Base-by-base conservation (phyloP, 2,888 invertebrate genomes). In the Caenorhabditis becei region DNA sequence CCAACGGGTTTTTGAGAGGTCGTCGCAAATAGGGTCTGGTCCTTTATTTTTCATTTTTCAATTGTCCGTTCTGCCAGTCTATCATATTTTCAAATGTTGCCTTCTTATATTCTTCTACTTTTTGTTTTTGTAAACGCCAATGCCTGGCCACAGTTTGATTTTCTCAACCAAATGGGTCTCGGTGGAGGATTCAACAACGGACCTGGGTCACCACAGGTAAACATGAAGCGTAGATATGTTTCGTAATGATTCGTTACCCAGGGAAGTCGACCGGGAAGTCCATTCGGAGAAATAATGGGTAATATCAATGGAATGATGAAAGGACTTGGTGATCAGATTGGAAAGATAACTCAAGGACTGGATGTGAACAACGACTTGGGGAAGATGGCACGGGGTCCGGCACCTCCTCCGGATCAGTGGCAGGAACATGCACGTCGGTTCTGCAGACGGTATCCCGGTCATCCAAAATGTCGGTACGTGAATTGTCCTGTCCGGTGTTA, bases 401-500 rank as follows among this genome's bases (percentile, higher is more conserved):
- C 75, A 23, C 83, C 82, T 10, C 61, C 70, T 2, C 69, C 77
- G 20, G 61, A 65, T 24, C 66, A 80, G 77, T 85, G 85, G 85
- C 26, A 59, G 23, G 59, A 71, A 32, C 83, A 82, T 26, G 83
- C 82, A 2, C 66, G 81, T 47, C 66, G 81, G 20, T 86, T 86
- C 54, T 86, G 86, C 71, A 54, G 80, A 44, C 56, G 83, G 23
- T 86, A 65, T 35, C 86, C 86, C 16, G 80, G 80, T 16, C 84
- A 86, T 80, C 84, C 81, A 11, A 82, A 84, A 54, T 86, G 86
- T 69, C 61, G 83, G 83, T 84, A 63, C 8, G 66, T 44, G n/a
- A n/a, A n/a, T n/a, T n/a, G n/a, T n/a, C n/a, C n/a, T n/a, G n/a
- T n/a, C n/a, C n/a, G n/a, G n/a, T 14, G 24, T 10, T 58, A n/a